phyloP scores from a whole-genome alignment of 2,113 vertebrate genomes.

The Sebastes schlegelii region DNA sequence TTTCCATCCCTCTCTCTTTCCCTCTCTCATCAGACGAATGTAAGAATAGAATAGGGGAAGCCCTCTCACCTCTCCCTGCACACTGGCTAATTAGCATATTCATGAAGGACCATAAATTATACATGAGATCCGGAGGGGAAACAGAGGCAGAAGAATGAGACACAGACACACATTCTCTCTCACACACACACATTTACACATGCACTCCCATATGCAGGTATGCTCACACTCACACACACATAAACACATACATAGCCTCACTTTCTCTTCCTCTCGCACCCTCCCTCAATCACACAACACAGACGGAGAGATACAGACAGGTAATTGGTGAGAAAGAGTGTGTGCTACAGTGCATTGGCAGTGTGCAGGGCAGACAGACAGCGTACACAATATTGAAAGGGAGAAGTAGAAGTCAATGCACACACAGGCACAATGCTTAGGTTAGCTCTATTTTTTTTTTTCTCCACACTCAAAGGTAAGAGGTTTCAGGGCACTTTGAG shows the following conservation, averaged over 20 bases:
- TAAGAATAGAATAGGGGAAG: conserved; percentile 88
- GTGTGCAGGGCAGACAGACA: conserved; percentile 55
- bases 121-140: conserved; percentile 87
- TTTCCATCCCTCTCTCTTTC: conserved; percentile 51
- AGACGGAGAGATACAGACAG: conserved; percentile 72
- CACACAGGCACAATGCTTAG: conserved; percentile 52
- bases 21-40: conserved; percentile 80
- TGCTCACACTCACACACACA: conserved; percentile 9
- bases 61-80: conserved; percentile 88
- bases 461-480: conserved; percentile 37
- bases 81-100: conserved; percentile 86
- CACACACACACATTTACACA: conserved; percentile 30
- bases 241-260: conserved; percentile 36
- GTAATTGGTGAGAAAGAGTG: conserved; percentile 82
- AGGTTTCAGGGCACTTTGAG: conserved; percentile 27
- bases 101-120: conserved; percentile 86
- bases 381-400: conserved; percentile 64
- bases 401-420: conserved; percentile 67
- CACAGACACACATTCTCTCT: conserved; percentile 57
- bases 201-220: conserved; percentile 18
- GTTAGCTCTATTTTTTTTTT: conserved; percentile 35
- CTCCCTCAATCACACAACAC: conserved; percentile 74
- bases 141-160: conserved; percentile 81
- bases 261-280: conserved; percentile 62
- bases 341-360: conserved; percentile 58